Percentiles rank a stretch among this genome's conserved stretches.
These are phyloP conservation scores for Semibalanus balanoides DNA, from an alignment of 1,140 invertebrate species.

Conservation along the genomic window DNA sequence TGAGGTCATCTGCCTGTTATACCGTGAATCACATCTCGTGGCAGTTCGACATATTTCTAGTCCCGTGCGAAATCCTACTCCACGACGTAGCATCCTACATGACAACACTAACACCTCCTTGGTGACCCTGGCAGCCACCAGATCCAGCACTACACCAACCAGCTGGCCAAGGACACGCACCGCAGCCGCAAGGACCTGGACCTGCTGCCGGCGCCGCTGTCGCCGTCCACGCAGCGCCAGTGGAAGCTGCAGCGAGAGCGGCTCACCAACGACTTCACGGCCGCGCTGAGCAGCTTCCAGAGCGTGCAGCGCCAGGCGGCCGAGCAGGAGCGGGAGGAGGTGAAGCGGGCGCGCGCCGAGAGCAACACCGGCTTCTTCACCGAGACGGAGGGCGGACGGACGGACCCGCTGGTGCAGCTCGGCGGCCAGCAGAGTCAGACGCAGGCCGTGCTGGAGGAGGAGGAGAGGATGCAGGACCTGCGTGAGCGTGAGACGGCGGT, in stretches of 20 bases:
- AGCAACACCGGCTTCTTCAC: conserved; percentile 28
- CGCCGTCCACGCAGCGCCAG: conserved; percentile 18
- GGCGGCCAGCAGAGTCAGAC: conserved; percentile 20
- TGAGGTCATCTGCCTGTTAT: no score
- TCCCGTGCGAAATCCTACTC: no score
- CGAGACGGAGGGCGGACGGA: conserved; percentile 3
- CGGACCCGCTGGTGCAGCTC: conserved; percentile 16
- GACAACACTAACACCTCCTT: no score
- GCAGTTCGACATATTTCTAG: no score
- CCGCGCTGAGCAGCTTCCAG: conserved; percentile 72
- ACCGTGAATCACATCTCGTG: no score
- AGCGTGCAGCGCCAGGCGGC: conserved; percentile 19
- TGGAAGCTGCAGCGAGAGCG: conserved; percentile 81
- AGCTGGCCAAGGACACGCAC: conserved; percentile 86
- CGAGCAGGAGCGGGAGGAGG: conserved; percentile 19
- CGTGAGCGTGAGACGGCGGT: conserved; percentile 83
- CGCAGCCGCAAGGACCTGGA: conserved; percentile 65
- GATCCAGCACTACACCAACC: conserved; percentile 88
- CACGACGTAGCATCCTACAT: no score
- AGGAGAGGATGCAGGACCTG: conserved; percentile 65
- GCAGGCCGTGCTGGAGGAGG: conserved; percentile 65
- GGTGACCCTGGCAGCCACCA: conserved; percentile 58
- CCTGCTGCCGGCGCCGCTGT: conserved; percentile 35
- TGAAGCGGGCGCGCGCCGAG: conserved; percentile 27
- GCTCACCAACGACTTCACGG: conserved; percentile 83